These are phyloP conservation scores for Plusia festucae DNA, from an alignment of 2,888 invertebrate genomes.

Conservation along the genomic window DNA sequence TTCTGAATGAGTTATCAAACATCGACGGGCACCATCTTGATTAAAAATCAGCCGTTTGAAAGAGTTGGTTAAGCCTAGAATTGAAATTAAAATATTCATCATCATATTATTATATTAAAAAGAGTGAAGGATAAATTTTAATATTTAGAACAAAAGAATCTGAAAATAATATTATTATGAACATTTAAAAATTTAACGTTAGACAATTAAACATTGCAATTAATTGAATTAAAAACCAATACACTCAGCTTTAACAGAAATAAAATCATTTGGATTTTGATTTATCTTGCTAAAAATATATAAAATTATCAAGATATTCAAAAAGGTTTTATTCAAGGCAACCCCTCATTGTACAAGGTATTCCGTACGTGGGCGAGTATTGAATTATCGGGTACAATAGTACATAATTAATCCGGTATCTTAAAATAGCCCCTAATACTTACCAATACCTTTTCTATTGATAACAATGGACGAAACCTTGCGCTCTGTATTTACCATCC, in stretches of 20 bases:
- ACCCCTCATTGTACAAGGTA: background rate
- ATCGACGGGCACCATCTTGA: background rate
- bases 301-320: background rate
- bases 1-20: conserved; percentile 1
- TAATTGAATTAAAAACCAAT: too few relatives aligned
- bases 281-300: background rate
- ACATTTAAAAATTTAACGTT: too few relatives aligned
- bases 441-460: background rate
- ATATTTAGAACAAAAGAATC: too few relatives aligned
- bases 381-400: conserved; percentile 1
- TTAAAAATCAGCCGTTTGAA: background rate
- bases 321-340: background rate
- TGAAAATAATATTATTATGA: too few relatives aligned
- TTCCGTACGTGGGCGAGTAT: background rate
- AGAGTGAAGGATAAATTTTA: too few relatives aligned
- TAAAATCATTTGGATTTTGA: too few relatives aligned
- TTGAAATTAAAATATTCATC: too few relatives aligned
- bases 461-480: background rate
- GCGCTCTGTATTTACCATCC: too few relatives aligned
- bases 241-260: too few relatives aligned
- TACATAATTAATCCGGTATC: background rate
- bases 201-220: too few relatives aligned
- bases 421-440: background rate
- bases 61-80: too few relatives aligned
- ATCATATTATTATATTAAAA: too few relatives aligned